Evolutionary conservation across 2,888 invertebrate genomes (phyloP).

Genomic region (Agrochola litura): DNA sequence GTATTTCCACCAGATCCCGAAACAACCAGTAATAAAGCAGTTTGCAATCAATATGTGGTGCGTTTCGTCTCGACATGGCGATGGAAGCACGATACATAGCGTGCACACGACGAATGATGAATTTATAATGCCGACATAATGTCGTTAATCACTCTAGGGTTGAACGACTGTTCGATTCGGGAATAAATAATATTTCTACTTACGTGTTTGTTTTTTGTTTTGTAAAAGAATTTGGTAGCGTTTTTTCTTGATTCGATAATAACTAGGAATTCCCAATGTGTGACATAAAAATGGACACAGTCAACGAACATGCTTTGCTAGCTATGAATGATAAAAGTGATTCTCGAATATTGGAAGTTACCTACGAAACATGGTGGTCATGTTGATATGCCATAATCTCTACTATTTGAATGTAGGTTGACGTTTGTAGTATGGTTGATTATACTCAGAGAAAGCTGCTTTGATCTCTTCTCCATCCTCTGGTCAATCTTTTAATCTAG

Average conservation of each 20-base stretch:
- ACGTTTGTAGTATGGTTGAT: background rate
- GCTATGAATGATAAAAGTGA: too few relatives aligned
- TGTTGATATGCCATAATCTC: background rate
- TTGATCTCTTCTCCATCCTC: background rate
- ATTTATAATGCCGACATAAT: constrained; percentile 56
- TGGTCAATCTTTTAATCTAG: background rate
- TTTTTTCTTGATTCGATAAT: background rate
- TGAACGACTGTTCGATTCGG: constrained; percentile 29
- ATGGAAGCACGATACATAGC: constrained; percentile 34
- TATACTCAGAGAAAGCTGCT: background rate
- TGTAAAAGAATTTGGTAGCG: background rate
- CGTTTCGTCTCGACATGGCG: constrained; percentile 36
- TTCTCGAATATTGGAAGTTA: background rate
- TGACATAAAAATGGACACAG: too few relatives aligned
- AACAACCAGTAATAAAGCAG: constrained; percentile 47
- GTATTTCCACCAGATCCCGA: background rate
- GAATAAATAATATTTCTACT: background rate
- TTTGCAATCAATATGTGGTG: constrained; percentile 50
- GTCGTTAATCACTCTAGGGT: constrained; percentile 57
- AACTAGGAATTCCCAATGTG: background rate
- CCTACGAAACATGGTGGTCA: background rate
- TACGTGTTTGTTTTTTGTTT: background rate
- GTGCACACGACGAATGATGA: constrained; percentile 54
- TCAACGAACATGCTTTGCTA: background rate
- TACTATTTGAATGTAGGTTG: background rate